These are phyloP conservation scores for Leuciscus idus DNA, from an alignment of 2,113 vertebrate genomes.

Conservation along the genomic window DNA sequence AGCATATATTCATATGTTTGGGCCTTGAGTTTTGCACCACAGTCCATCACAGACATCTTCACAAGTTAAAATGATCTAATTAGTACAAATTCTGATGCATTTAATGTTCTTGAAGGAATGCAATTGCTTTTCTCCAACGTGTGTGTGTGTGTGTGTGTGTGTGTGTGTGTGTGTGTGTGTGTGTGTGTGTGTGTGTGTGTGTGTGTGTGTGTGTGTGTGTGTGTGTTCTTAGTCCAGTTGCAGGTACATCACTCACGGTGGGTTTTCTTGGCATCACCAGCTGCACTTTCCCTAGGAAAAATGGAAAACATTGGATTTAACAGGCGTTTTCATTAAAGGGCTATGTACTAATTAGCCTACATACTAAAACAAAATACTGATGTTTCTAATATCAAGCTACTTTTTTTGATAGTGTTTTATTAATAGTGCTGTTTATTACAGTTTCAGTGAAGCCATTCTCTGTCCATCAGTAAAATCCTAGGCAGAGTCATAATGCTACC, in stretches of 20 bases:
- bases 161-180: slow-evolving; percentile 14
- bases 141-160: slow-evolving; percentile 31
- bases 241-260: slow-evolving; percentile 69
- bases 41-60: slow-evolving; percentile 5
- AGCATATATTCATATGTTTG: background rate
- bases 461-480: background rate
- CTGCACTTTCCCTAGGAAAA: slow-evolving; percentile 69
- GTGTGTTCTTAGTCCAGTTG: background rate
- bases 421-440: background rate
- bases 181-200: slow-evolving; percentile 26
- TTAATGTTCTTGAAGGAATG: slow-evolving; percentile 25
- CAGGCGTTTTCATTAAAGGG: background rate
- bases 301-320: background rate
- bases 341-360: background rate
- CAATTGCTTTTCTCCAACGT: background rate
- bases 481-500: background rate
- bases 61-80: background rate
- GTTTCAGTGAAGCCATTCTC: background rate
- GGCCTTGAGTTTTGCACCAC: background rate
- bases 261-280: slow-evolving; percentile 68
- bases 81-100: slow-evolving; percentile 9
- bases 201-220: slow-evolving; percentile 28
- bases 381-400: background rate
- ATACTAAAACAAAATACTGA: background rate
- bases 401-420: background rate